These are phyloP conservation scores for Meloidogyne exigua DNA, from an alignment of 1,140 invertebrate genomes.

Conservation along the genomic window DNA sequence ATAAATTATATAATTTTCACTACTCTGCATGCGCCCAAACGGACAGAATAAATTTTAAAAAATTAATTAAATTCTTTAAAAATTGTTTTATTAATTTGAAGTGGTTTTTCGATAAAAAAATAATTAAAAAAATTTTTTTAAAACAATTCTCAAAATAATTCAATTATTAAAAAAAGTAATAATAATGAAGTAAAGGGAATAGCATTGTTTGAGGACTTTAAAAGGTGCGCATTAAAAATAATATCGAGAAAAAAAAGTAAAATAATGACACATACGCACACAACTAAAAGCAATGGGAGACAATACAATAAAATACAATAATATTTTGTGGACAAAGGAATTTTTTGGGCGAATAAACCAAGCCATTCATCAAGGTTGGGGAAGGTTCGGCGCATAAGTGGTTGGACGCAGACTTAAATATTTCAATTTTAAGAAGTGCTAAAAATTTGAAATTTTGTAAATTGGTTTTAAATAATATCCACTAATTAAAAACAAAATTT, in stretches of 20 bases:
- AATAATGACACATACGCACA: neutral
- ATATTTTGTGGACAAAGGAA: slow-evolving; percentile 4
- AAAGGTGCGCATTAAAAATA: neutral
- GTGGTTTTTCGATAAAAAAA: no score
- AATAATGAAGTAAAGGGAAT: no score
- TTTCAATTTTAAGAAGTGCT: neutral
- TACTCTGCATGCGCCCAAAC: no score
- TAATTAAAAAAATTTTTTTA: no score
- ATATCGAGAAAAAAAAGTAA: neutral
- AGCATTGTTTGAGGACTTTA: neutral
- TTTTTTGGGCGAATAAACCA: neutral
- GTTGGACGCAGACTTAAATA: neutral
- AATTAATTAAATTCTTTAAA: no score
- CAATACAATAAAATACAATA: slow-evolving; percentile 5
- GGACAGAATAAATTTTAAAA: no score
- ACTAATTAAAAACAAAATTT: neutral
- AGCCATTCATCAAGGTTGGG: neutral
- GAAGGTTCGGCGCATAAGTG: neutral
- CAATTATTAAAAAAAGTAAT: no score
- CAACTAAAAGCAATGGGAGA: neutral
- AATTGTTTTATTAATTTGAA: no score
- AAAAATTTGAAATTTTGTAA: neutral
- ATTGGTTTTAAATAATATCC: neutral
- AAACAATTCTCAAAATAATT: no score
- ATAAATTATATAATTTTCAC: no score